Percentiles rank a stretch among this genome's conserved stretches.
Conservation (phyloP, 1,140 invertebrate species). For the Lucilia sericata region DNA sequence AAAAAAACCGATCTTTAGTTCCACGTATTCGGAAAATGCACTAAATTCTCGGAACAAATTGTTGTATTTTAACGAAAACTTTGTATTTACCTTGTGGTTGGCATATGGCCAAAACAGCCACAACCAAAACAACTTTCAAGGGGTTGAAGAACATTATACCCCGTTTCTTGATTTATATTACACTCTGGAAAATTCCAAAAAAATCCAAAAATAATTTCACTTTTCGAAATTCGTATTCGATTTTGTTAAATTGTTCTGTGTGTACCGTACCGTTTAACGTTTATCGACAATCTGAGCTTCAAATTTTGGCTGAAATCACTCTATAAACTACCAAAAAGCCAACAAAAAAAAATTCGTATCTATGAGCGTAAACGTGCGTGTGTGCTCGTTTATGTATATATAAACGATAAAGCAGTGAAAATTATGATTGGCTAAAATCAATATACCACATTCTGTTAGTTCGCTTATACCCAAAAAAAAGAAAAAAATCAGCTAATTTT, state of each 20-base stretch:
- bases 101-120: conserved; percentile 64
- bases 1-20: too few species aligned
- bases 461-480: not conserved
- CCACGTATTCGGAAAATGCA: too few species aligned
- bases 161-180: not conserved
- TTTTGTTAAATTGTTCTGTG: conserved; percentile 23
- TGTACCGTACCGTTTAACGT: conserved; percentile 14
- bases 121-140: conserved; percentile 61
- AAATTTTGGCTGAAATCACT: conserved; percentile 16
- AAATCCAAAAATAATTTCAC: not conserved
- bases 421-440: too few species aligned
- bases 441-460: not conserved
- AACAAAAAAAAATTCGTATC: not conserved
- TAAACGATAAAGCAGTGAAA: not conserved
- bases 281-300: conserved; percentile 11
- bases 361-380: not conserved
- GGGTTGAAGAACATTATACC: conserved; percentile 56
- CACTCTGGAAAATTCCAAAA: not conserved
- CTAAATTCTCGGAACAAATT: too few species aligned
- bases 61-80: not conserved
- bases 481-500: not conserved
- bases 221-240: not conserved
- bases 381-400: not conserved
- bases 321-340: conserved; percentile 17
- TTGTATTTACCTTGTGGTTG: conserved; percentile 66